Conservation (phyloP, 92 coral and sea anemone genomes). For the Chrysogorgia sp. region DNA sequence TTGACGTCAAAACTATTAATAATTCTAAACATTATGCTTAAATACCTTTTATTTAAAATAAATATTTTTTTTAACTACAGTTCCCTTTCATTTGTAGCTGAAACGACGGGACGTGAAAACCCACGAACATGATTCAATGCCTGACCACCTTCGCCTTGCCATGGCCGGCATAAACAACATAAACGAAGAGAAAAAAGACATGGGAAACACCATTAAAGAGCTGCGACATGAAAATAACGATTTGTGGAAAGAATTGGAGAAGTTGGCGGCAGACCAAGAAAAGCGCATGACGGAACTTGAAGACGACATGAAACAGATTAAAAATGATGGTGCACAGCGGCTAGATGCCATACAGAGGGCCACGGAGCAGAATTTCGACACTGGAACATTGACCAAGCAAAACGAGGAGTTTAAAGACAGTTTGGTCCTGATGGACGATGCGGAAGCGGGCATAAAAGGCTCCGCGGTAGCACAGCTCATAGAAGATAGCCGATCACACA, state of each 20-base stretch:
- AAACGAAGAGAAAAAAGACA: not conserved
- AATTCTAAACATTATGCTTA: too few species aligned
- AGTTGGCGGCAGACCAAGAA: not conserved
- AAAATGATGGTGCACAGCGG: not conserved
- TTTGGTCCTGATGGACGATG: too few species aligned
- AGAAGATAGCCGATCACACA: too few species aligned
- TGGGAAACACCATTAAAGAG: not conserved
- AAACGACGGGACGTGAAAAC: not conserved
- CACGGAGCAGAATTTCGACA: conserved; percentile 15
- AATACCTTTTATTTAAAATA: too few species aligned
- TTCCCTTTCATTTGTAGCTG: not conserved
- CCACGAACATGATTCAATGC: not conserved
- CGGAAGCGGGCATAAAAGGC: too few species aligned
- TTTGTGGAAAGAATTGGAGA: not conserved
- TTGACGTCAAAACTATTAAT: too few species aligned
- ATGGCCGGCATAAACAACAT: not conserved
- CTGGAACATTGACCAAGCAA: not conserved
- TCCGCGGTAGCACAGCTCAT: too few species aligned
- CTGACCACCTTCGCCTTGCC: not conserved
- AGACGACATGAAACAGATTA: not conserved
- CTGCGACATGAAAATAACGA: not conserved
- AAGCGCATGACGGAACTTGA: not conserved
- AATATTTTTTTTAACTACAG: too few species aligned
- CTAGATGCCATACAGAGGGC: not conserved
- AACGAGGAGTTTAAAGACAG: too few species aligned